A percentile compares a stretch with the other conserved stretches of the same genome.
phyloP scores from a whole-genome alignment of 2,797 vertebrate genomes.

The Lithobates pipiens region DNA sequence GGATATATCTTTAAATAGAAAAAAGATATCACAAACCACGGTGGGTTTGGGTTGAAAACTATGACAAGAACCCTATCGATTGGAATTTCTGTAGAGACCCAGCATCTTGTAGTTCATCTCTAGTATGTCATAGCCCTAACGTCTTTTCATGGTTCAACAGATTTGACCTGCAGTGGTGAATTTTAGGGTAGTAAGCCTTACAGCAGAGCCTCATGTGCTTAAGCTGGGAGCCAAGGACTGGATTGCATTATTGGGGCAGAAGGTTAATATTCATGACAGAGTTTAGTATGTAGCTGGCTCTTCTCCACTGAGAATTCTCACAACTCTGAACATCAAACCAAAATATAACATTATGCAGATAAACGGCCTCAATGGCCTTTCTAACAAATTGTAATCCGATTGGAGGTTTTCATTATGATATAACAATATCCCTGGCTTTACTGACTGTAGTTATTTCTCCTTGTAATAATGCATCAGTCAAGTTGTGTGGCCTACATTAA shows the following conservation, averaged over 20 bases:
- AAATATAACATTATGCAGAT: conserved; percentile 13
- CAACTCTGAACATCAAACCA: not conserved
- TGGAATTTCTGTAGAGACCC: not conserved
- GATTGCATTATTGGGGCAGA: conserved; percentile 29
- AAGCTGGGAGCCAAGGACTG: conserved; percentile 24
- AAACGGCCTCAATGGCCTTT: conserved; percentile 6
- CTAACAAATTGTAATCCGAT: not conserved
- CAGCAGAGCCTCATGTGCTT: not conserved
- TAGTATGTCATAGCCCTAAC: not conserved
- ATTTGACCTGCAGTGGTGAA: not conserved
- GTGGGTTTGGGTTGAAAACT: no score
- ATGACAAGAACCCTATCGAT: not conserved
- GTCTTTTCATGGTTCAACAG: not conserved
- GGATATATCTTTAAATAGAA: no score
- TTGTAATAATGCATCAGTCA: not conserved
- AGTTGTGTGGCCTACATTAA: not conserved
- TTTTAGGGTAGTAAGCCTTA: not conserved
- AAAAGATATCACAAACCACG: no score
- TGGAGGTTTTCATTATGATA: not conserved
- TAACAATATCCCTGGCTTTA: not conserved
- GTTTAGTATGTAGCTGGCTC: conserved; percentile 1
- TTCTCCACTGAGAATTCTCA: not conserved
- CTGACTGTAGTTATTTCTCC: not conserved
- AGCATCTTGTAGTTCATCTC: not conserved
- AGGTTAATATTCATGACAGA: conserved; percentile 26